These are phyloP conservation scores for Dasysyrphus tricinctus DNA, from an alignment of 2,888 invertebrate genomes.

Conservation along the genomic window DNA sequence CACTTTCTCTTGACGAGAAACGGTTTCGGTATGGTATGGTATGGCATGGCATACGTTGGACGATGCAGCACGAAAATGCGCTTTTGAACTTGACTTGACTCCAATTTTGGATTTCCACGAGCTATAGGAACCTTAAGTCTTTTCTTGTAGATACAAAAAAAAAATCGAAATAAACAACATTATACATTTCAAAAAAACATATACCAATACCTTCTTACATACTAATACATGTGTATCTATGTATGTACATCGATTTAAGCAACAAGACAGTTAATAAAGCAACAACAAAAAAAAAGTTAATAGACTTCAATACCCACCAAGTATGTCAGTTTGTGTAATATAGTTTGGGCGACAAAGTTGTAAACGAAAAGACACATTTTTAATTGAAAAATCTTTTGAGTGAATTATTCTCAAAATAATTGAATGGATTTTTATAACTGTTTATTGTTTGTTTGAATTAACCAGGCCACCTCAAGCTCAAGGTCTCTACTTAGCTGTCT, in stretches of 20 bases:
- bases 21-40: slow-evolving; percentile 12
- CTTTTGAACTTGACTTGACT: slow-evolving; percentile 76
- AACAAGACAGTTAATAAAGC: slow-evolving; percentile 13
- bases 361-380: no score
- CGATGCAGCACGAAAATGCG: slow-evolving; percentile 68
- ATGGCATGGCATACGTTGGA: background rate
- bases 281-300: slow-evolving; percentile 40
- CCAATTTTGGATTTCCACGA: slow-evolving; percentile 67
- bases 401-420: no score
- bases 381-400: no score
- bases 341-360: background rate
- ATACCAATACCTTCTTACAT: background rate
- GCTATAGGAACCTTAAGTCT: background rate
- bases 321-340: background rate
- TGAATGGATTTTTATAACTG: no score
- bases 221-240: no score
- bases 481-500: no score
- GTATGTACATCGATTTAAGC: background rate
- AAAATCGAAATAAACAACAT: slow-evolving; percentile 16
- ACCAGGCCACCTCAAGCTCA: no score
- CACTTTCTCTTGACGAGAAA: slow-evolving; percentile 62
- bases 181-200: background rate
- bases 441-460: no score
- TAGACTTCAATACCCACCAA: slow-evolving; percentile 39
- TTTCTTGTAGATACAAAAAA: background rate